These are phyloP conservation scores for Drosophila rhopaloa DNA, from an alignment of 1,140 invertebrate genomes.

Conservation along the genomic window DNA sequence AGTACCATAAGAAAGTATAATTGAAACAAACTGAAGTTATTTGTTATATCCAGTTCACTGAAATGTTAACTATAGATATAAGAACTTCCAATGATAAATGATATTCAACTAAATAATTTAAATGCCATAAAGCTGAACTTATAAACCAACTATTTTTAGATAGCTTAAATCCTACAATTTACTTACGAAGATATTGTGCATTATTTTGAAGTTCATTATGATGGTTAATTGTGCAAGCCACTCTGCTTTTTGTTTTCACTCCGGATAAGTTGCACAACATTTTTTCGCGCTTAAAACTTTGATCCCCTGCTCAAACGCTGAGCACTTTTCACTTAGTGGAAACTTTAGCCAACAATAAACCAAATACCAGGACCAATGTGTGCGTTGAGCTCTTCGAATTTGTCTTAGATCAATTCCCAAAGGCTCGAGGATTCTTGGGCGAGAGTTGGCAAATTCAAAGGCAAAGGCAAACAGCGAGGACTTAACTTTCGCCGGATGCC, in stretches of 20 bases:
- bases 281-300: conserved; percentile 11
- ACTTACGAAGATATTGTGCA: too few relatives aligned
- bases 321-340: conserved; percentile 43
- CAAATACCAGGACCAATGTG: conserved; percentile 19
- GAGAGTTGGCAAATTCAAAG: conserved; percentile 18
- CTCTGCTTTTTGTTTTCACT: conserved; percentile 8
- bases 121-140: too few relatives aligned
- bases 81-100: too few relatives aligned
- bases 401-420: conserved; percentile 38
- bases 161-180: too few relatives aligned
- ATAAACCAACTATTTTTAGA: too few relatives aligned
- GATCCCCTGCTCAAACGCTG: conserved; percentile 23
- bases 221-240: conserved; percentile 1
- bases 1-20: too few relatives aligned
- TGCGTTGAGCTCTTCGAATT: conserved; percentile 32
- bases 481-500: conserved; percentile 36
- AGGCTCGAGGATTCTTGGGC: conserved; percentile 19
- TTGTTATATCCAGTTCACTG: too few relatives aligned
- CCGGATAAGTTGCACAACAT: conserved; percentile 25
- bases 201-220: too few relatives aligned
- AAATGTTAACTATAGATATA: too few relatives aligned
- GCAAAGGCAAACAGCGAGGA: conserved; percentile 30
- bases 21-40: too few relatives aligned
- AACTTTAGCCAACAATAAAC: conserved; percentile 47
- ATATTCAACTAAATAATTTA: too few relatives aligned